Conservation (phyloP, 2,797 vertebrate species). For the Huso huso region DNA sequence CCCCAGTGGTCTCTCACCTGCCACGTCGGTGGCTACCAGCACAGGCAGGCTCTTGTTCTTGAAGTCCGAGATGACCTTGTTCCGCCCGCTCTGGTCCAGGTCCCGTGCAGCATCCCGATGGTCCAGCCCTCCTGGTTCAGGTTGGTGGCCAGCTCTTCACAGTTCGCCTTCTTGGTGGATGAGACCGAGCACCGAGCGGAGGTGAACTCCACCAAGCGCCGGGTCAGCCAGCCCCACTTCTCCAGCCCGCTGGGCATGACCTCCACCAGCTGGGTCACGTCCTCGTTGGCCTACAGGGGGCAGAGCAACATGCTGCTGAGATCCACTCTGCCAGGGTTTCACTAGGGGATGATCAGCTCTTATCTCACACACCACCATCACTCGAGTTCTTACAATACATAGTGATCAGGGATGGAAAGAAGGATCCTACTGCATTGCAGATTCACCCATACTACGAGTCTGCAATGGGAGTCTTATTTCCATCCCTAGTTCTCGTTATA, state of each 20-base stretch:
- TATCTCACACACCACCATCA: too few relatives aligned
- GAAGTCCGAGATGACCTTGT: slow-evolving; percentile 96
- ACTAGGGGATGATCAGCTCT: too few relatives aligned
- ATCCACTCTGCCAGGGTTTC: background rate
- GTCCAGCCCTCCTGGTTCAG: slow-evolving; percentile 85
- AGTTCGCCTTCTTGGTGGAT: slow-evolving; percentile 92
- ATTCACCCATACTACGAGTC: too few relatives aligned
- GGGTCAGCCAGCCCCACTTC: slow-evolving; percentile 91
- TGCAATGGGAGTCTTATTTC: too few relatives aligned
- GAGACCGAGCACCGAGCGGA: slow-evolving; percentile 90
- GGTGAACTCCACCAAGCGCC: slow-evolving; percentile 88
- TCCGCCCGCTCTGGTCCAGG: slow-evolving; percentile 98
- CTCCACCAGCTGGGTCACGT: slow-evolving; percentile 93
- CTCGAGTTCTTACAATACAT: too few relatives aligned
- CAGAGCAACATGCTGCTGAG: background rate
- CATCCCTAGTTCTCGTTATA: too few relatives aligned
- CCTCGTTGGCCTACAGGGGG: slow-evolving; percentile 81
- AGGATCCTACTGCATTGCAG: too few relatives aligned
- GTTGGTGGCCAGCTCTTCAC: slow-evolving; percentile 87
- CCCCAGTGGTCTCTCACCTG: slow-evolving; percentile 60
- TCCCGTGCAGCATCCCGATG: slow-evolving; percentile 94
- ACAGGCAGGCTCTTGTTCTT: slow-evolving; percentile 89
- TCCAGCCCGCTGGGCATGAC: slow-evolving; percentile 72
- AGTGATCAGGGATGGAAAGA: too few relatives aligned
- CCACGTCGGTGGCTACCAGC: slow-evolving; percentile 93